These are phyloP conservation scores for Oryzias curvinotus DNA, from an alignment of 2,113 vertebrate species.

Conservation along the genomic window DNA sequence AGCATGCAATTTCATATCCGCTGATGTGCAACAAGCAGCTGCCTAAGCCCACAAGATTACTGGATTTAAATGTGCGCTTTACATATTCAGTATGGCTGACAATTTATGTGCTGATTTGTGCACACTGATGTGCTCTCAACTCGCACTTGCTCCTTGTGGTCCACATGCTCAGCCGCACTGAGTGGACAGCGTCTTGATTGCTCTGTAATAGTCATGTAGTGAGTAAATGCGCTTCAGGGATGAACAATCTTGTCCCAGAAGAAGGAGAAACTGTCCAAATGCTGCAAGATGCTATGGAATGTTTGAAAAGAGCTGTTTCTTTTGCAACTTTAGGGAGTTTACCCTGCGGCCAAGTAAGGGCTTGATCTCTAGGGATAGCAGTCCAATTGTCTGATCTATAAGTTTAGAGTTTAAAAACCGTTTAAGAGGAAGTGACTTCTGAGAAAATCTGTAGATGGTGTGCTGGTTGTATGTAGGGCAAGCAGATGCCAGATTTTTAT, in stretches of 20 bases:
- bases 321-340: slow-evolving; percentile 3
- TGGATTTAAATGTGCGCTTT: slow-evolving; percentile 24
- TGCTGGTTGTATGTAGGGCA: slow-evolving; percentile 64
- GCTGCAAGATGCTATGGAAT: slow-evolving; percentile 21
- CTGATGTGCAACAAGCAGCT: slow-evolving; percentile 33
- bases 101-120: slow-evolving; percentile 13
- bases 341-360: neutral
- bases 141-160: slow-evolving; percentile 18
- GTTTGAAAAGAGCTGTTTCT: slow-evolving; percentile 12
- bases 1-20: slow-evolving; percentile 37
- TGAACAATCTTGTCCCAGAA: slow-evolving; percentile 27
- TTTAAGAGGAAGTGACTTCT: slow-evolving; percentile 9
- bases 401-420: slow-evolving; percentile 18
- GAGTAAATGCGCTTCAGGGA: slow-evolving; percentile 51
- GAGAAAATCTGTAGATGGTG: slow-evolving; percentile 59
- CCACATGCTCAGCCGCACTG: slow-evolving; percentile 16
- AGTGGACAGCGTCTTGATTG: slow-evolving; percentile 41
- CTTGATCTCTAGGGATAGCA: slow-evolving; percentile 19
- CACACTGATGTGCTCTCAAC: neutral
- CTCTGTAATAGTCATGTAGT: slow-evolving; percentile 30
- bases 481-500: slow-evolving; percentile 77
- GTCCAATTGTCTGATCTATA: slow-evolving; percentile 18
- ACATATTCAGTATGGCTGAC: neutral
- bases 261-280: slow-evolving; percentile 18
- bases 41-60: slow-evolving; percentile 28